Evolutionary conservation across 2,113 vertebrate species (phyloP).

Genomic region (Myiopsitta monachus): DNA sequence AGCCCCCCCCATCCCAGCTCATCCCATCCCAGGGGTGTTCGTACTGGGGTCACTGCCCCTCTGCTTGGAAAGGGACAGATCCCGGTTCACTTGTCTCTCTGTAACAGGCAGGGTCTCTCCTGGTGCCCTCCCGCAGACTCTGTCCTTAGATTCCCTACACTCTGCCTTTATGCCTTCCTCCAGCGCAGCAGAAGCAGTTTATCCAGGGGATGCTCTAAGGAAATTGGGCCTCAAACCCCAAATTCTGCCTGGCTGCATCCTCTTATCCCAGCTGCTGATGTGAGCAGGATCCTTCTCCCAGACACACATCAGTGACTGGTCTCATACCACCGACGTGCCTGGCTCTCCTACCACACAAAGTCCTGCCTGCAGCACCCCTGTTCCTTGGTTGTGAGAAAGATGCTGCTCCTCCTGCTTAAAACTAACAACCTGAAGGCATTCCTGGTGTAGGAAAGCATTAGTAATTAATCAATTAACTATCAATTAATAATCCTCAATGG

Average conservation of each 20-base stretch:
- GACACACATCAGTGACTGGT: rapidly evolving
- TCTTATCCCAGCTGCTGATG: not conserved
- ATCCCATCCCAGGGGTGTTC: not conserved
- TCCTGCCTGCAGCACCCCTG: not conserved
- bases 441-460: not conserved
- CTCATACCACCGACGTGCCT: rapidly evolving
- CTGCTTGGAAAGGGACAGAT: not conserved
- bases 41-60: not conserved
- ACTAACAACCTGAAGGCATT: not conserved
- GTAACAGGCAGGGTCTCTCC: not conserved
- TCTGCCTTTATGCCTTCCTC: not conserved
- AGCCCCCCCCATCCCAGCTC: not conserved
- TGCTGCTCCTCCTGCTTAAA: not conserved
- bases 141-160: not conserved
- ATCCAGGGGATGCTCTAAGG: not conserved
- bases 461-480: not conserved
- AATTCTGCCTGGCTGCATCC: not conserved
- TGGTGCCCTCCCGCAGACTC: not conserved
- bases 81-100: not conserved
- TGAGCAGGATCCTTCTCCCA: not conserved
- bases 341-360: rapidly evolving
- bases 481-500: not conserved
- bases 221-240: not conserved
- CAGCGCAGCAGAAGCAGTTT: not conserved
- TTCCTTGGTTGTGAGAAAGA: not conserved